Base-by-base conservation (phyloP, 2,888 invertebrate species). In the Elysia crispata region DNA sequence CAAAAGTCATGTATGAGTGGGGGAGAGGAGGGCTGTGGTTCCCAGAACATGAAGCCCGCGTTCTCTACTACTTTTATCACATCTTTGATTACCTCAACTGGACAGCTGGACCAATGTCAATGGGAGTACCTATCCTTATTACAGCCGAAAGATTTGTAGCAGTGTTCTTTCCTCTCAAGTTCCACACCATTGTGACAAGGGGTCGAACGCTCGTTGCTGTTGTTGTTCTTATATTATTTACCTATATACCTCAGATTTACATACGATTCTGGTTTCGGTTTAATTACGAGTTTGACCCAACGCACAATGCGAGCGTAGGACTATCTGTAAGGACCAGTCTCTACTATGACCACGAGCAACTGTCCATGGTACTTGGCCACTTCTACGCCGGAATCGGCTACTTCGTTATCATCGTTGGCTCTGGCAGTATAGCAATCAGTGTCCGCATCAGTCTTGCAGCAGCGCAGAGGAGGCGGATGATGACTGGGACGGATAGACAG, bases 111-210 rank as follows among this genome's bases (percentile, higher is more conserved):
- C 73, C 64, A 18, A 20, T 70, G 13, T 75, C 74, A 23, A n/a
- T 75, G 25, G 49, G 54, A 1, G 62, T 79, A 13, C 79, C 79
- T 1, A 66, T 75, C 18, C 33, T 79, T 0, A 79, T 79, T 28
- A 75, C 75, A 1, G 31, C 74, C 5, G 79, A 79, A n/a, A 60
- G 79, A 28, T 41, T 79, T 6, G n/a, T 79, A 8, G 79, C 74
- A 11, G 79, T 79, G 30, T 79, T 67, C 20, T 20, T 79, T 1
- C 79, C 79, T 6, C 28, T 79, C 15, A 50, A 33, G 31, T 79
- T 79, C 50, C 13, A n/a, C 8, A 41, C 18, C 3, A 79, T 79
- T 1, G 41, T 79, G 25, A 79, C 74, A 1, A 18, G n/a, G 15
- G 23, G 57, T n/a, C 30, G 74, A 31, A 79, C 75, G 5, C 23